phyloP scores from a whole-genome alignment of 2,113 vertebrate species.

The Chionis minor region DNA sequence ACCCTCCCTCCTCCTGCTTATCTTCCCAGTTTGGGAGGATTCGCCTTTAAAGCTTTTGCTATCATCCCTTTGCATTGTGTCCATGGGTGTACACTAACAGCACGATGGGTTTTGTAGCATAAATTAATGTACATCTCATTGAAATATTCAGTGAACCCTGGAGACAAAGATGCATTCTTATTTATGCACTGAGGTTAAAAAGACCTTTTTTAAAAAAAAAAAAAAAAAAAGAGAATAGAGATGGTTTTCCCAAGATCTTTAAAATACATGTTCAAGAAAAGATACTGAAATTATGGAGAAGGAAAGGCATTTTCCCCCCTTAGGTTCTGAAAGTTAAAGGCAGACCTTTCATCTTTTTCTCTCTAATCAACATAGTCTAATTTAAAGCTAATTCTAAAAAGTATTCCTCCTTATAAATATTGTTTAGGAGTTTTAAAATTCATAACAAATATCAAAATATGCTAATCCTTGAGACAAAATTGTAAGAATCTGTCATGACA shows the following conservation, averaged over 20 bases:
- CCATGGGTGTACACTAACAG: background rate
- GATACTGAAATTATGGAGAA: background rate
- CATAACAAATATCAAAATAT: background rate
- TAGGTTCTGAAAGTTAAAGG: background rate
- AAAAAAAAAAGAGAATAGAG: background rate
- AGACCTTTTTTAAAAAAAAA: background rate
- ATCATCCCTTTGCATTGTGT: background rate
- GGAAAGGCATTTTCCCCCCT: background rate
- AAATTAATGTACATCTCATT: background rate
- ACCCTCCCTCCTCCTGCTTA: fast-evolving
- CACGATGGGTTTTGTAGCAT: background rate
- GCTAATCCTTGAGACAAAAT: background rate
- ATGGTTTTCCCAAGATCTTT: background rate
- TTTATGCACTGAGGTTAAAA: background rate
- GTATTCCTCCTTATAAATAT: background rate
- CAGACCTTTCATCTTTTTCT: background rate
- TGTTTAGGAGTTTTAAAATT: background rate
- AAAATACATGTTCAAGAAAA: background rate
- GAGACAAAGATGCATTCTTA: background rate
- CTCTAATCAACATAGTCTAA: background rate
- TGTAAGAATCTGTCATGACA: background rate
- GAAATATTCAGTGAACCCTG: background rate
- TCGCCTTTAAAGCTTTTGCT: background rate
- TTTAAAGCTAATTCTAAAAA: background rate
- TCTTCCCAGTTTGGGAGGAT: background rate